Percentiles rank a stretch among this genome's conserved stretches.
Conservation (phyloP, 2,797 vertebrate species). For the Enteromius argenteus region DNA sequence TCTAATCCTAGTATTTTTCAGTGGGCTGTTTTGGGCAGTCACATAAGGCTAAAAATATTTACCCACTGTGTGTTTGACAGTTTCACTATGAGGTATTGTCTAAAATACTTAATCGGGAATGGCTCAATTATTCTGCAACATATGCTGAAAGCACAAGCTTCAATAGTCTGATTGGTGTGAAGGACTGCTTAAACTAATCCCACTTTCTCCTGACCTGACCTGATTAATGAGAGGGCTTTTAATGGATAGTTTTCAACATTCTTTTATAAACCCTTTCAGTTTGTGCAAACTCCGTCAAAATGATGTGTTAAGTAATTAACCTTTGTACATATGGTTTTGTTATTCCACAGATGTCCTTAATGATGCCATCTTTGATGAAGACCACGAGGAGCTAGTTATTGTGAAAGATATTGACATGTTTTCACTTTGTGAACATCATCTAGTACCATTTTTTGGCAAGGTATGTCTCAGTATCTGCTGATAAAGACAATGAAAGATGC, state of each 20-base stretch:
- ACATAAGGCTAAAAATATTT: background rate
- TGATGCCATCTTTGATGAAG: conserved; percentile 84
- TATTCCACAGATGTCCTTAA: conserved; percentile 77
- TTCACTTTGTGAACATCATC: conserved; percentile 84
- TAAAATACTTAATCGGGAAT: conserved; percentile 6
- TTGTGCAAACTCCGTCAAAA: background rate
- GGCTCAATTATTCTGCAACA: background rate
- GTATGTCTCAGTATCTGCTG: conserved; percentile 63
- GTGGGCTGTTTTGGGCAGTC: background rate
- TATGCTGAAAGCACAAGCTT: background rate
- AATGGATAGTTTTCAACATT: background rate
- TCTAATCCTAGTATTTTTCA: background rate
- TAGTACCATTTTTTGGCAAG: conserved; percentile 85
- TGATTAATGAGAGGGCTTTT: background rate
- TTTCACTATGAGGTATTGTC: background rate
- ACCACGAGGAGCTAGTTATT: conserved; percentile 84
- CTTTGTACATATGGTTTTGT: background rate
- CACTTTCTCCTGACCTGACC: background rate
- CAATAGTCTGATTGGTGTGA: background rate
- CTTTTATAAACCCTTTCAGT: background rate
- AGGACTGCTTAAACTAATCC: conserved; percentile 19
- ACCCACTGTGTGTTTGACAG: background rate
- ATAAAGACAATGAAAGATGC: background rate
- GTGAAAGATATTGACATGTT: conserved; percentile 85
- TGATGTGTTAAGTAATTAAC: conserved; percentile 7